A percentile compares a stretch with the other conserved stretches of the same genome.
phyloP scores from a whole-genome alignment of 2,888 invertebrate species.

The Beris chalybata region DNA sequence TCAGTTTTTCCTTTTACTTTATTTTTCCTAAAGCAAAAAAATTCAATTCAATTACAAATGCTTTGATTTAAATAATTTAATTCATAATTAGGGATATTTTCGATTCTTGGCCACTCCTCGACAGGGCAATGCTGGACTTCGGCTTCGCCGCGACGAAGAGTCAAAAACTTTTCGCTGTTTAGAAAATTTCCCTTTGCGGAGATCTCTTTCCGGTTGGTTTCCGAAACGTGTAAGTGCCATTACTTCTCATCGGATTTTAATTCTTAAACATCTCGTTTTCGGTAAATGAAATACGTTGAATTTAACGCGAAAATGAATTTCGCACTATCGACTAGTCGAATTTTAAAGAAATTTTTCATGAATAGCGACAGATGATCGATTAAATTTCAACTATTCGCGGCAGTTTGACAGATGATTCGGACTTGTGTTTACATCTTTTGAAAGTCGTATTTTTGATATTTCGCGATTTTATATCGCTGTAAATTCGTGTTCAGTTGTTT shows the following conservation, averaged over 20 bases:
- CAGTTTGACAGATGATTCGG: slow-evolving; percentile 28
- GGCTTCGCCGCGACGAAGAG: too few relatives aligned
- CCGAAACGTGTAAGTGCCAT: slow-evolving; percentile 52
- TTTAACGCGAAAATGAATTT: neutral
- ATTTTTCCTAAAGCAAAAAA: too few relatives aligned
- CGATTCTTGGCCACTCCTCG: too few relatives aligned
- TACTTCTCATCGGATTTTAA: slow-evolving; percentile 43
- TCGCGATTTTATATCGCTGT: too few relatives aligned
- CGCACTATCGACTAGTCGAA: neutral
- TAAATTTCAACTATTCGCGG: slow-evolving; percentile 1
- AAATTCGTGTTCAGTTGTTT: neutral
- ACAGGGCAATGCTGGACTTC: slow-evolving; percentile 1
- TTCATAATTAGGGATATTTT: too few relatives aligned
- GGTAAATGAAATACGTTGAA: slow-evolving; percentile 26
- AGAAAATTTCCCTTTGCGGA: slow-evolving; percentile 35
- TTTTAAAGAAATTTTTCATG: slow-evolving; percentile 6
- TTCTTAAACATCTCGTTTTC: slow-evolving; percentile 48
- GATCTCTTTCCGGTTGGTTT: slow-evolving; percentile 54
- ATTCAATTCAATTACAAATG: too few relatives aligned
- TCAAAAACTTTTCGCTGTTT: neutral
- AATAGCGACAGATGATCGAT: slow-evolving; percentile 4
- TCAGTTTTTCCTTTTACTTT: too few relatives aligned
- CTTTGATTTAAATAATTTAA: too few relatives aligned
- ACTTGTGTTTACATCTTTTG: slow-evolving; percentile 21
- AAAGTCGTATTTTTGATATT: too few relatives aligned